Conservation (phyloP, 2,797 vertebrate species). For the Danio choprae region DNA sequence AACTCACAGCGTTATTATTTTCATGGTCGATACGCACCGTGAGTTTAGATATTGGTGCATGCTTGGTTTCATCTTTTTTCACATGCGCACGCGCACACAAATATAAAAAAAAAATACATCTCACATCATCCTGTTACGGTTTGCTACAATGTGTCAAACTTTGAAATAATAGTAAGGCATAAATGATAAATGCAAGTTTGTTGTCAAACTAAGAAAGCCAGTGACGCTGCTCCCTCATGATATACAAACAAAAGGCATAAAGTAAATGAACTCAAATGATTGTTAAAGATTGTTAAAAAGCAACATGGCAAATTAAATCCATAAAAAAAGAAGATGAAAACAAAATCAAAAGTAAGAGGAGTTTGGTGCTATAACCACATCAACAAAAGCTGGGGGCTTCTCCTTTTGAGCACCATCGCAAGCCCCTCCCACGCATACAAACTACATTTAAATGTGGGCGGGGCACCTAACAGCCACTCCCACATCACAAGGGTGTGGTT, state of each 20-base stretch:
- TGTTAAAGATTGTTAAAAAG: constrained; percentile 72
- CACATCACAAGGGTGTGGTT: constrained; percentile 69
- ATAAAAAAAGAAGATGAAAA: constrained; percentile 60
- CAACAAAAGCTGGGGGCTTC: constrained; percentile 61
- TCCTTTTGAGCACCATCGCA: constrained; percentile 61
- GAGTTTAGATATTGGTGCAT: constrained; percentile 59
- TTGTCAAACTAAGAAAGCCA: constrained; percentile 82
- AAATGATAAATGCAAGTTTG: constrained; percentile 80
- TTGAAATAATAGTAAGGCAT: constrained; percentile 82
- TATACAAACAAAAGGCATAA: constrained; percentile 78
- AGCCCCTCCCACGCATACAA: constrained; percentile 61
- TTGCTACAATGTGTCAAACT: constrained; percentile 81
- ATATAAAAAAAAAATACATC: constrained; percentile 41
- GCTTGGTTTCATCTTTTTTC: constrained; percentile 48
- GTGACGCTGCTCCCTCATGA: constrained; percentile 80
- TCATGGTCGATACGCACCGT: constrained; percentile 71
- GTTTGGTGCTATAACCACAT: constrained; percentile 69
- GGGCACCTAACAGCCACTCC: constrained; percentile 64
- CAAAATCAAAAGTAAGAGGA: constrained; percentile 55
- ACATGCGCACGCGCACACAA: constrained; percentile 17
- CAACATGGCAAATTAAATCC: constrained; percentile 78
- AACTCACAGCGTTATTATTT: constrained; percentile 72
- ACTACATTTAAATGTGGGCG: constrained; percentile 49
- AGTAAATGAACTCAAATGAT: constrained; percentile 76
- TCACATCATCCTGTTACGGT: constrained; percentile 45